Conservation (phyloP, 2,113 vertebrate genomes). For the Megatriorchis doriae region DNA sequence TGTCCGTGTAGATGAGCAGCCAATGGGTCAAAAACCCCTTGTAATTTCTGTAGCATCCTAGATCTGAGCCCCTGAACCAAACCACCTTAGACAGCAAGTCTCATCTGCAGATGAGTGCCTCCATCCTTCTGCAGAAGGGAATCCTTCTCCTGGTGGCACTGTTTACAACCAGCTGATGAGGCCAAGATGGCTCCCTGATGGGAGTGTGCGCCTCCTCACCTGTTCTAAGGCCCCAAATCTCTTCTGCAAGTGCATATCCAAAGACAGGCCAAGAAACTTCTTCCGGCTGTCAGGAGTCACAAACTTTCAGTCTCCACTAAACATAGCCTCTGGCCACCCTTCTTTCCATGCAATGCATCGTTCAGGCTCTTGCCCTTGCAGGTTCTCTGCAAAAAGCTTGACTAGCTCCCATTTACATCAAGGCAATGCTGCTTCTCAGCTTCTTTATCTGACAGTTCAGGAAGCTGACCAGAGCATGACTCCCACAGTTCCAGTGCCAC, state of each 20-base stretch:
- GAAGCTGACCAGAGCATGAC: neutral
- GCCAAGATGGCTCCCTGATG: neutral
- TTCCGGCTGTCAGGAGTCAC: neutral
- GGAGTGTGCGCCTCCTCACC: neutral
- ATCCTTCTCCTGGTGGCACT: neutral
- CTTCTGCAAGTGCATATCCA: neutral
- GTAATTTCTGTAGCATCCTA: neutral
- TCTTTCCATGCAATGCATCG: neutral
- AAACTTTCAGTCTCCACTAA: neutral
- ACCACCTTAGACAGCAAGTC: neutral
- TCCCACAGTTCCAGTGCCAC: neutral
- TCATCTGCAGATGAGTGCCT: neutral
- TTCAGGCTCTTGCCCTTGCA: neutral
- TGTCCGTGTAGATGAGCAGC: neutral
- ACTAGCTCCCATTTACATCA: neutral
- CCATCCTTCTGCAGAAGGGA: neutral
- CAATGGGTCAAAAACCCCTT: neutral
- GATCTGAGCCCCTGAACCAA: neutral
- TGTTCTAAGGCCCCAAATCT: neutral
- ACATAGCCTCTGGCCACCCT: neutral
- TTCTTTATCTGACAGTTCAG: neutral
- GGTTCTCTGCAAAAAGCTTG: neutral
- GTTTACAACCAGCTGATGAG: neutral
- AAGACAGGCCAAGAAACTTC: neutral
- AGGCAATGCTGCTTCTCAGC: neutral